Evolutionary conservation across 2,113 vertebrate genomes (phyloP), one percentile per base, ranked within the genome.

Genomic region (Salvator merianae): DNA sequence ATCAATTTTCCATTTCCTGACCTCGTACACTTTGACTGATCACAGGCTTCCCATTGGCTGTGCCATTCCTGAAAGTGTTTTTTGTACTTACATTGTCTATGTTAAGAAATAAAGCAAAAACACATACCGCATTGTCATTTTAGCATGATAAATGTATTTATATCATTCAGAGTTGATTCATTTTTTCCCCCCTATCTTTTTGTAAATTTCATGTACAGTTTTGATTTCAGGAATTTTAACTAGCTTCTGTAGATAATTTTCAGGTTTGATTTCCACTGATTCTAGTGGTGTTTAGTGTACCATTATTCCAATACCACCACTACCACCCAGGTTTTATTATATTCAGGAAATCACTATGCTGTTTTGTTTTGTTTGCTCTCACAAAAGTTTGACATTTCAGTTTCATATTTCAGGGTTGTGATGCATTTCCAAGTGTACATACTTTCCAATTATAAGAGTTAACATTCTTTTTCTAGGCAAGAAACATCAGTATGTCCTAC

Each of bases 171-270:
- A 96, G 95, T 92, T 95, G 96, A 94, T 93, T 96, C 96, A 93
- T 95, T 95, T 94, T 91, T 89, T 32, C 34, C 91, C 69, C 86
- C 92, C 88, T 86, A 72, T 91, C 50, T 93, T 93, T 93, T 96
- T 99, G 98, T 99, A 99, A 99, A 99, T 99, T 93, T 97, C 93
- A 93, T 99, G 98, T 99, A 99, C 98, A 99, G 97, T 97, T 98
- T 97, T 99, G 97, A 99, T 85, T 85, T 85, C 77, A 30, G 28
- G 79, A 72, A 63, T 79, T 85, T 85, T 85, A 65, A 72, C 55
- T 85, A 85, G 76, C 73, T 93, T 93, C 96, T 99, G 98, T 99
- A 99, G 99, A 99, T 99, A 93, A 97, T 94, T 93, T 99, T 98
- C 98, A 99, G 97, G 97, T 98, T 97, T 98, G 98, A 98, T 99